Evolutionary conservation across 2,797 vertebrate genomes (phyloP), one percentile per base, ranked within the genome.

Genomic region (Scyliorhinus canicula): DNA sequence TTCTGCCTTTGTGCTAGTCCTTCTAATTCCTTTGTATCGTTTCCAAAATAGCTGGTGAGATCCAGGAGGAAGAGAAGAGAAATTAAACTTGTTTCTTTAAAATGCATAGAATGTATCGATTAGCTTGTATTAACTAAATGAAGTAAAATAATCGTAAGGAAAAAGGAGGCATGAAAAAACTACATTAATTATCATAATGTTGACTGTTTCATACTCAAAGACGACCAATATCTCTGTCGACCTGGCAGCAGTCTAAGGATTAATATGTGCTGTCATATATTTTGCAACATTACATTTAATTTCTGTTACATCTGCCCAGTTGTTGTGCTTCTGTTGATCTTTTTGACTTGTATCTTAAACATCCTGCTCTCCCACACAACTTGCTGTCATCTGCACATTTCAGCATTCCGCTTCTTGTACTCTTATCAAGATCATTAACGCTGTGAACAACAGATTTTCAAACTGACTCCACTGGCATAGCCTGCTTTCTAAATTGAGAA

Each of bases 351-450:
- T 44, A 79, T 79, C 19, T 6, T 6, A 26, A 82, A 82, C 79
- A 82, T 82, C 79, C 79, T 82, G 79, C 44, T 82, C 79, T 82
- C 79, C 79, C 79, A 82, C 79, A 82, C 79, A 82, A 82, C 79
- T 24, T 26, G 44, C 79, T 82, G 79, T 1, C 79, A 24, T 47
- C 79, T 47, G 79, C 79, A 82, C 44, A 47, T 47, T 82, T 82
- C 44, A 40, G 19, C 79, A 82, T 82, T 82, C 40, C 19, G 44
- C 40, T 82, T 7, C 44, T 47, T 24, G 26, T 21, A 26, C 21
- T 24, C 44, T 47, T 47, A 47, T 7, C 40, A 47, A 82, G 77
- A 82, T 82, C 21, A 47, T 47, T 44, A 21, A 47, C 3, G n/a
- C 21, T 9, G 44, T 82, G 47, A 82, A 82, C 44, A 82, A 82